phyloP scores from a whole-genome alignment of 2,888 invertebrate species.

The Leptogaster cylindrica region DNA sequence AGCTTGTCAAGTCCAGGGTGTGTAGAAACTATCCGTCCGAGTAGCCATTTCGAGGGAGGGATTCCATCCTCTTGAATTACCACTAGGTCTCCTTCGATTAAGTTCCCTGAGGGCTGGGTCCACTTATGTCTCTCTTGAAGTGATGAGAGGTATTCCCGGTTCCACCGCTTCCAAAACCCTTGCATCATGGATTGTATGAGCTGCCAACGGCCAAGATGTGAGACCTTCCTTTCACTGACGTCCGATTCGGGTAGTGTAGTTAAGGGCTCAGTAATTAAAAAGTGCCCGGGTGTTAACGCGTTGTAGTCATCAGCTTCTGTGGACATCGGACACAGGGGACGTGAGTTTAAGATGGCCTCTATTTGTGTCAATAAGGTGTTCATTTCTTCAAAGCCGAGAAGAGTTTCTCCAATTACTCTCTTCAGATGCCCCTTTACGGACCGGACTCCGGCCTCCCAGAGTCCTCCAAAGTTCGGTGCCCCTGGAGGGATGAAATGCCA shows the following conservation, averaged over 20 bases:
- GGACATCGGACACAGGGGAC: not conserved
- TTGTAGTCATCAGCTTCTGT: not conserved
- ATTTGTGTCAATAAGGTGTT: constrained; percentile 45
- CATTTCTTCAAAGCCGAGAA: constrained; percentile 51
- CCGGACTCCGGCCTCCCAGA: too few species aligned
- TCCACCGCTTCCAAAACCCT: too few species aligned
- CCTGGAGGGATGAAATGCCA: constrained; percentile 16
- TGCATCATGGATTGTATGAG: not conserved
- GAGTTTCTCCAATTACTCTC: constrained; percentile 46
- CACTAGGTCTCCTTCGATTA: too few species aligned
- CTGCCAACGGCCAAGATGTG: not conserved
- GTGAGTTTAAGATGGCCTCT: not conserved
- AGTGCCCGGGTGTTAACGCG: not conserved
- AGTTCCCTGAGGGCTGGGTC: too few species aligned
- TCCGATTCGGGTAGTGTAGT: not conserved
- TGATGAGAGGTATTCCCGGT: not conserved
- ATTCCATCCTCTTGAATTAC: too few species aligned
- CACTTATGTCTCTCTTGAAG: not conserved
- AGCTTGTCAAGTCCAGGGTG: too few species aligned
- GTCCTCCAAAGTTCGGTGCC: too few species aligned
- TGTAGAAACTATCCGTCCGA: too few species aligned
- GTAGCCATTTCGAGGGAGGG: too few species aligned
- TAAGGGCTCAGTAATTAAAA: not conserved
- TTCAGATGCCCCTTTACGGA: not conserved
- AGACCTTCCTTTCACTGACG: not conserved